Evolutionary conservation across 2,113 vertebrate genomes (phyloP).

Genomic region (Lichenostomus cassidix): DNA sequence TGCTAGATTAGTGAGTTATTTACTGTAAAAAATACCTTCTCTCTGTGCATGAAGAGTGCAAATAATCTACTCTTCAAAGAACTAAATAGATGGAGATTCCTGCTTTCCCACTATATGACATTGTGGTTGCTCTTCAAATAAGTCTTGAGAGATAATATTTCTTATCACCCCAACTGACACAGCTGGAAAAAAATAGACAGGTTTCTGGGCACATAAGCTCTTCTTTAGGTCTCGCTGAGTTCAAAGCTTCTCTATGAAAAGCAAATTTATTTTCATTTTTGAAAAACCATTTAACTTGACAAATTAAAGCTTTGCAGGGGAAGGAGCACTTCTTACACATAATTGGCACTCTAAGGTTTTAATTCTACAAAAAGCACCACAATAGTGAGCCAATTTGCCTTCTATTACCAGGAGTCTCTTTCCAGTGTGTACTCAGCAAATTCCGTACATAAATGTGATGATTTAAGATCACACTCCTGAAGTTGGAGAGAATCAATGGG

Average conservation of each 20-base stretch:
- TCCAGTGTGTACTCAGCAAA: not conserved
- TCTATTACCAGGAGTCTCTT: not conserved
- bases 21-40: conserved; percentile 11
- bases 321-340: conserved; percentile 21
- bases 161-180: not conserved
- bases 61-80: conserved; percentile 48
- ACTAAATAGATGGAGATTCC: conserved; percentile 8
- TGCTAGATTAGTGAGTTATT: conserved; percentile 39
- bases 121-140: conserved; percentile 23
- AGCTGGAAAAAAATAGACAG: not conserved
- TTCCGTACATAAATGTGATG: not conserved
- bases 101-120: not conserved
- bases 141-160: conserved; percentile 28
- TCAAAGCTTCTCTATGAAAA: conserved; percentile 35
- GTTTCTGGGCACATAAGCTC: not conserved
- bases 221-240: conserved; percentile 23
- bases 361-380: not conserved
- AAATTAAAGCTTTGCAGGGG: conserved; percentile 21
- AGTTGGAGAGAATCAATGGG: not conserved
- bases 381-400: conserved; percentile 9
- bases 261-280: conserved; percentile 44
- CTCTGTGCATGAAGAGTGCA: not conserved
- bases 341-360: conserved; percentile 36
- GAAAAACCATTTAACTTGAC: conserved; percentile 8
- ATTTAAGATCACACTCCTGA: not conserved